Evolutionary conservation across 1,140 invertebrate genomes (phyloP), one percentile per base, ranked within the genome.

Genomic region (Euglossa dilemma): DNA sequence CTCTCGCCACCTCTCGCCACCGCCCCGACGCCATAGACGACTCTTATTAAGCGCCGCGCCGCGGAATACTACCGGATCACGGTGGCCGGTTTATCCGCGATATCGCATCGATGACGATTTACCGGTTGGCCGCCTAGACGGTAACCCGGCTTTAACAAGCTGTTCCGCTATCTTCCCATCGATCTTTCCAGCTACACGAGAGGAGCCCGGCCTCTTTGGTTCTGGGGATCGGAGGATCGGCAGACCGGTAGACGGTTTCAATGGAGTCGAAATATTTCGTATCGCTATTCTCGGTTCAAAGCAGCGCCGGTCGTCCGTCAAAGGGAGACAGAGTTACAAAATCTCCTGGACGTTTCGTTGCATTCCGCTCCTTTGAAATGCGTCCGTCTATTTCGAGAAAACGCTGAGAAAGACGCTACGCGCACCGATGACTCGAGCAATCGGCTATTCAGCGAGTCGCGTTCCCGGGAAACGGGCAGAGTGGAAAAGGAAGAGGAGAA

Each of bases 1-100:
- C n/a, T n/a, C n/a, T n/a, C n/a, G n/a, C n/a, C n/a, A n/a, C n/a
- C n/a, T n/a, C n/a, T n/a, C n/a, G n/a, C n/a, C n/a, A n/a, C n/a
- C n/a, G n/a, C n/a, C n/a, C n/a, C n/a, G n/a, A n/a, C n/a, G n/a
- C n/a, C n/a, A n/a, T n/a, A n/a, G n/a, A n/a, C n/a, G 16, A 52
- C 52, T 69, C 25, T 57, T 79, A 79, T 85, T 57, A 64, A 85
- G 54, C 54, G n/a, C n/a, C n/a, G n/a, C n/a, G n/a, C n/a, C n/a
- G 18, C 18, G 67, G 63, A 83, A 77, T 59, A 57, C 28, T 28
- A 23, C 45, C 67, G 45, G 59, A 56, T 2, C 14, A 1, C 14
- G 23, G 66, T 45, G 45, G n/a, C 7, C 18, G 52, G 16, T 11
- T 61, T 18, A 18, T n/a, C 52, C 16, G 54, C 36, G 18, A 20